Base-by-base conservation (phyloP, 2,888 invertebrate species). In the Ganaspis brasiliensis region DNA sequence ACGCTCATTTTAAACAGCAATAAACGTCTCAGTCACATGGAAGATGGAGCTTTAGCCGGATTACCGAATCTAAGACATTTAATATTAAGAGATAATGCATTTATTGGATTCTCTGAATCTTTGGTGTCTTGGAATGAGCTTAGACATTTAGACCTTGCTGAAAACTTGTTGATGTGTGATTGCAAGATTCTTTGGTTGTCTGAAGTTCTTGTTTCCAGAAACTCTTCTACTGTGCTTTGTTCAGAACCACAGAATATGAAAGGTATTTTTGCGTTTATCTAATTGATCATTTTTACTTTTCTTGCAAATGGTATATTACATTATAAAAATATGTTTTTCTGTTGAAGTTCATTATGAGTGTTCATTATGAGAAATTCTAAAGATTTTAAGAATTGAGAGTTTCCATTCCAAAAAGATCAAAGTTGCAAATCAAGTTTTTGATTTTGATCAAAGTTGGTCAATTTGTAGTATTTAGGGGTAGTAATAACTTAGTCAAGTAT, bases 121-220 rank as follows among this genome's bases (percentile, higher is more conserved):
- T 93, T 96, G 70, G 95, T 96, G 52, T 94, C 96, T 26, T 97
- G 97, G 93, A 95, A 94, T 82, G 97, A 96, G 87, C 92, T 97
- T 45, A 93, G 95, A 70, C 94, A 94, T 19, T 91, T 97, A 19
- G 97, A 97, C 87, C 92, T 97, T 49, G 95, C 96, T 2, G 97
- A 97, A 87, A 97, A 97, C 88, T 97, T 97, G 0, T 93, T 97
- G 72, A 93, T 94, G 77, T 97, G 97, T 90, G 96, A 96, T 87
- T 97, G 97, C 87, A 94, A 95, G 79, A 91, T 97, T 37, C 91
- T 96, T 76, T 97, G 97, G 97, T 92, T 97, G 49, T 94, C 95
- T 72, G 95, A 96, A 84, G 92, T 97, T 55, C 92, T 96, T 40
- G 93, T 93, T n/a, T 93, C 94, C 10, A 93, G 94, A 83, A 95